Evolutionary conservation across 2,888 invertebrate species (phyloP).

Genomic region (Polymixis lichenea): DNA sequence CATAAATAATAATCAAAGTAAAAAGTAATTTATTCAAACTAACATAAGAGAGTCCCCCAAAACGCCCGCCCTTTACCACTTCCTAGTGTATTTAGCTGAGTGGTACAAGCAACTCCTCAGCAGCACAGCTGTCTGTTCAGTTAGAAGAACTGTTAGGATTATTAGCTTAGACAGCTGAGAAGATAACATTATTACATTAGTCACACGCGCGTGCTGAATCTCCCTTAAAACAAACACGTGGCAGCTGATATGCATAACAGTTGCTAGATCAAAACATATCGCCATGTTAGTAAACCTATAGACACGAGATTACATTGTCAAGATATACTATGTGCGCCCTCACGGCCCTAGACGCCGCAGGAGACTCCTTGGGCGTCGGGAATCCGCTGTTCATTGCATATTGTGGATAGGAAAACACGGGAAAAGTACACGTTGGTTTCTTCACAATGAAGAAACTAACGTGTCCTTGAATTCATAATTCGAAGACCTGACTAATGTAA

Average conservation of each 20-base stretch:
- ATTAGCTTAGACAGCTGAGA: background rate
- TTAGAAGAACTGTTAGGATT: background rate
- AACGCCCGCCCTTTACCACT: background rate
- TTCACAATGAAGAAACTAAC: too few species aligned
- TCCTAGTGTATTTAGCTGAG: background rate
- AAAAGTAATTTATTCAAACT: too few species aligned
- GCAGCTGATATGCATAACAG: constrained; percentile 62
- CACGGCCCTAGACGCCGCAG: too few species aligned
- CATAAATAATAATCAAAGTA: background rate
- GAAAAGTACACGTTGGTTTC: too few species aligned
- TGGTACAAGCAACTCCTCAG: background rate
- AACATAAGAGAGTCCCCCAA: background rate
- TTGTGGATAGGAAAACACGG: too few species aligned
- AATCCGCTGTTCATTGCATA: too few species aligned
- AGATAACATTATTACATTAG: constrained; percentile 18
- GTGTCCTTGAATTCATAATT: too few species aligned
- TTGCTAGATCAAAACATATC: constrained; percentile 29
- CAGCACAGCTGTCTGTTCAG: background rate
- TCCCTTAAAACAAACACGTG: constrained; percentile 54
- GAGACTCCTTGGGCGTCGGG: too few species aligned
- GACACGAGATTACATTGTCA: background rate
- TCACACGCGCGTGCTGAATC: constrained; percentile 62
- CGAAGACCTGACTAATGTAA: too few species aligned
- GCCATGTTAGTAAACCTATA: constrained; percentile 13
- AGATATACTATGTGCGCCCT: background rate